These are phyloP conservation scores for Xerus inauris DNA, from an alignment of 2,113 vertebrate species.

Conservation along the genomic window DNA sequence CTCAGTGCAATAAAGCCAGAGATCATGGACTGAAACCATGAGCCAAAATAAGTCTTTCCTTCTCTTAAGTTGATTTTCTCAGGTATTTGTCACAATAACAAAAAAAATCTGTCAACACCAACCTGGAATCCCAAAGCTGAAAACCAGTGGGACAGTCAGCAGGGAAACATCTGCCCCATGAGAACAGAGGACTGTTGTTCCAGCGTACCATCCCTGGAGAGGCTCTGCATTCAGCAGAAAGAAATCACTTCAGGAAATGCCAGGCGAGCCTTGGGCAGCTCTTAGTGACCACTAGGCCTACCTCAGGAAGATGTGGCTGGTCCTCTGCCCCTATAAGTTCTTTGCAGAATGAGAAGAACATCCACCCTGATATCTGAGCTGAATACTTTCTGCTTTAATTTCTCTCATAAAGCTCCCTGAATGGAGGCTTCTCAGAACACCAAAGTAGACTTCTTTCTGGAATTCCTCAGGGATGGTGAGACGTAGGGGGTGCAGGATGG, in stretches of 20 bases:
- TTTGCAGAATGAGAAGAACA: conserved; percentile 71
- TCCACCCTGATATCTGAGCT: conserved; percentile 67
- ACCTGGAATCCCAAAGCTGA: not conserved
- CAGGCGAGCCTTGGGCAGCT: not conserved
- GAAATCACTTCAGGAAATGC: not conserved
- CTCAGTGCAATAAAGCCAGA: not conserved
- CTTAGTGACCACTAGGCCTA: no score
- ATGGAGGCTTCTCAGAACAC: conserved; percentile 60
- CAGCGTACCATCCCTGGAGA: not conserved
- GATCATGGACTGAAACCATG: not conserved
- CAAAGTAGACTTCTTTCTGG: not conserved
- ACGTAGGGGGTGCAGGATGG: not conserved
- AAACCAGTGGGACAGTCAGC: not conserved
- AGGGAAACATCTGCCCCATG: fast-evolving
- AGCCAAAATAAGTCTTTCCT: not conserved
- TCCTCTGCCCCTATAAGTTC: not conserved
- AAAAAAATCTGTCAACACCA: not conserved
- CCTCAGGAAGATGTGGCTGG: not conserved
- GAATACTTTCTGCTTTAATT: conserved; percentile 58
- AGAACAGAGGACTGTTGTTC: not conserved
- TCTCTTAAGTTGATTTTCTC: not conserved
- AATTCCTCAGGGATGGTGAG: conserved; percentile 47
- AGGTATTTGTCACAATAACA: not conserved
- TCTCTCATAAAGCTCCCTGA: conserved; percentile 64
- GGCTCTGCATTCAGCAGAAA: not conserved